Percentiles rank a stretch among this genome's conserved stretches.
phyloP scores from a whole-genome alignment of 2,797 vertebrate species.

The Anguilla anguilla region DNA sequence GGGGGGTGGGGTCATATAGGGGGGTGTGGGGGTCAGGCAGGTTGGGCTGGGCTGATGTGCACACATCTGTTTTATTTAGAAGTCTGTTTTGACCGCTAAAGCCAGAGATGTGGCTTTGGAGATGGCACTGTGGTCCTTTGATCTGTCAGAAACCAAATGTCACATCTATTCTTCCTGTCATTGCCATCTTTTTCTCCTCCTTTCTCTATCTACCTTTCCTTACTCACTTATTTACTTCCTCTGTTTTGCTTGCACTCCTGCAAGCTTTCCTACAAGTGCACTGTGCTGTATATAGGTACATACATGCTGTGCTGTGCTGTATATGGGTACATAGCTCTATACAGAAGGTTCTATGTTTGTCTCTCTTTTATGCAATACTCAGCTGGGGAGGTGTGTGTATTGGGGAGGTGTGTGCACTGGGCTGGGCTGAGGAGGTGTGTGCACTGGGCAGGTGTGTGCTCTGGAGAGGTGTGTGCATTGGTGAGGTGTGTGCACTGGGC shows the following conservation, averaged over 20 bases:
- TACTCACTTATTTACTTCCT: neutral
- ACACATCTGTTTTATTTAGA: neutral
- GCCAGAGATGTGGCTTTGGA: neutral
- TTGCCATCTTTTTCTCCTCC: neutral
- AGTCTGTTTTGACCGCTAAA: neutral
- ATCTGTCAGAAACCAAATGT: neutral
- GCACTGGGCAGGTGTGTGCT: too few relatives aligned
- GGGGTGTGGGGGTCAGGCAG: too few relatives aligned
- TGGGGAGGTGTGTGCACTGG: too few relatives aligned
- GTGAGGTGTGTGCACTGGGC: too few relatives aligned
- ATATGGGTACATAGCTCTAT: too few relatives aligned
- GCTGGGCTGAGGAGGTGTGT: too few relatives aligned
- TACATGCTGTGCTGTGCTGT: too few relatives aligned
- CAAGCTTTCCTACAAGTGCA: too few relatives aligned
- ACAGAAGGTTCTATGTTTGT: slow-evolving; percentile 46
- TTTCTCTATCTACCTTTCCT: neutral
- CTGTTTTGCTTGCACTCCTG: neutral
- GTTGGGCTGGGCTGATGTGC: neutral
- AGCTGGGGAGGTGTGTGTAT: neutral
- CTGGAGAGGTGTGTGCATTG: too few relatives aligned
- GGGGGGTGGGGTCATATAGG: too few relatives aligned
- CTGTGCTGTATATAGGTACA: too few relatives aligned
- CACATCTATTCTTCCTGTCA: neutral
- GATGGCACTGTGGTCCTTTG: neutral
- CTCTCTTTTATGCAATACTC: slow-evolving; percentile 60